phyloP scores from a whole-genome alignment of 1,140 invertebrate species.

The Drosophila kurseongensis region DNA sequence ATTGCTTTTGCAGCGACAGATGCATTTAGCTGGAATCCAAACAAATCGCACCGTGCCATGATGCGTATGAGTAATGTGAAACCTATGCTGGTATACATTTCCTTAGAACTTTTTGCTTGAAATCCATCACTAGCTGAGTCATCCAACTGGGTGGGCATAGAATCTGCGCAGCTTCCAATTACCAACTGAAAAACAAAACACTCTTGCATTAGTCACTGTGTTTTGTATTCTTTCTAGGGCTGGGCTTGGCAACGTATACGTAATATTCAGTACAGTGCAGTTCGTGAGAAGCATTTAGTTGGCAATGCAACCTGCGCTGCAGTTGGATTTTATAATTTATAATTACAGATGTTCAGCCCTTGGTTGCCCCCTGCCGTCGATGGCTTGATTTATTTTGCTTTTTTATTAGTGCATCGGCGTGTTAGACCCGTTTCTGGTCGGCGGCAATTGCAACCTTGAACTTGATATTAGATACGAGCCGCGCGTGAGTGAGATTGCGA shows the following conservation, averaged over 20 bases:
- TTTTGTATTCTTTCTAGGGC: slow-evolving; percentile 31
- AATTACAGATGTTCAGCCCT: slow-evolving; percentile 54
- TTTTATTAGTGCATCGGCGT: slow-evolving; percentile 69
- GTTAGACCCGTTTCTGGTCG: slow-evolving; percentile 61
- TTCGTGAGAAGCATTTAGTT: slow-evolving; percentile 58
- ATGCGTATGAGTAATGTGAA: slow-evolving; percentile 75
- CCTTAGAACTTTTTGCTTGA: slow-evolving; percentile 32
- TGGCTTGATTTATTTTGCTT: slow-evolving; percentile 58
- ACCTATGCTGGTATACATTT: slow-evolving; percentile 56
- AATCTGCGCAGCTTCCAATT: slow-evolving; percentile 80
- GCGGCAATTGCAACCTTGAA: slow-evolving; percentile 69
- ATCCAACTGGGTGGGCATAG: slow-evolving; percentile 36
- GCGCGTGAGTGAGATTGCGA: slow-evolving; percentile 31
- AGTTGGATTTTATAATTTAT: slow-evolving; percentile 48
- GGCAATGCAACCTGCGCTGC: slow-evolving; percentile 18
- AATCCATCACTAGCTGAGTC: slow-evolving; percentile 33
- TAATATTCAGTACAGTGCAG: slow-evolving; percentile 45
- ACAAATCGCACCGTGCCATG: slow-evolving; percentile 27
- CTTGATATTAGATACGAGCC: slow-evolving; percentile 77
- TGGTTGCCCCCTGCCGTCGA: slow-evolving; percentile 3
- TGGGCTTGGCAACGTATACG: slow-evolving; percentile 56
- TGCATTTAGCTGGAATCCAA: slow-evolving; percentile 38
- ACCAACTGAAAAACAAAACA: slow-evolving; percentile 41
- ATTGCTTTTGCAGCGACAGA: slow-evolving; percentile 36
- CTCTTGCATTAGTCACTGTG: slow-evolving; percentile 61